These are phyloP conservation scores for Heliocidaris tuberculata DNA, from an alignment of 35 echinoderm and acorn worm species.

Conservation along the genomic window DNA sequence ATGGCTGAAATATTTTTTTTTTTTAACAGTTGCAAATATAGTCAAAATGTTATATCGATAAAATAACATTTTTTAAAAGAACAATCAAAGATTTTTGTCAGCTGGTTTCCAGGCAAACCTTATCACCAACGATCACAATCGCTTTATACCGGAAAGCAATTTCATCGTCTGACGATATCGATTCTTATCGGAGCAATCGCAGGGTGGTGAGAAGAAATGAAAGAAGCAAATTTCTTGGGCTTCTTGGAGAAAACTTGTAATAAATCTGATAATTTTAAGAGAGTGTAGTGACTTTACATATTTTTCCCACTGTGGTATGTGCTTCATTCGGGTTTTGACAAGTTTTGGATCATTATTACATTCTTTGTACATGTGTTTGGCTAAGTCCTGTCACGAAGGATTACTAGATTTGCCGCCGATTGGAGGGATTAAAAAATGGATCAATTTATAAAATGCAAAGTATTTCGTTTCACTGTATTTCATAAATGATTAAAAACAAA, in stretches of 20 bases:
- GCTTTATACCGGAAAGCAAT: not conserved
- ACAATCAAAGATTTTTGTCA: not conserved
- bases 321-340: not conserved
- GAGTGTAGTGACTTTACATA: not conserved
- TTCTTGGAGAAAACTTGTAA: not conserved
- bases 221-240: not conserved
- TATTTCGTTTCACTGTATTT: too few species aligned
- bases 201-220: not conserved
- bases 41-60: not conserved
- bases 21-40: not conserved
- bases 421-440: too few species aligned
- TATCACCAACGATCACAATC: not conserved
- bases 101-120: not conserved
- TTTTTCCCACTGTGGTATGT: not conserved
- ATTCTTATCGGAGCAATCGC: not conserved
- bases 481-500: too few species aligned
- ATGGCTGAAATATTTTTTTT: too few species aligned
- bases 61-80: not conserved
- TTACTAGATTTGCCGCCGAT: too few species aligned
- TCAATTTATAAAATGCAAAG: too few species aligned
- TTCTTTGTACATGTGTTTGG: too few species aligned
- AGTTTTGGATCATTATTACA: not conserved
- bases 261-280: not conserved
- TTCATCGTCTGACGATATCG: constrained; percentile 9
- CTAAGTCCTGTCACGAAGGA: too few species aligned